Evolutionary conservation across 2,888 invertebrate genomes (phyloP).

Genomic region (Eudemis profundana): DNA sequence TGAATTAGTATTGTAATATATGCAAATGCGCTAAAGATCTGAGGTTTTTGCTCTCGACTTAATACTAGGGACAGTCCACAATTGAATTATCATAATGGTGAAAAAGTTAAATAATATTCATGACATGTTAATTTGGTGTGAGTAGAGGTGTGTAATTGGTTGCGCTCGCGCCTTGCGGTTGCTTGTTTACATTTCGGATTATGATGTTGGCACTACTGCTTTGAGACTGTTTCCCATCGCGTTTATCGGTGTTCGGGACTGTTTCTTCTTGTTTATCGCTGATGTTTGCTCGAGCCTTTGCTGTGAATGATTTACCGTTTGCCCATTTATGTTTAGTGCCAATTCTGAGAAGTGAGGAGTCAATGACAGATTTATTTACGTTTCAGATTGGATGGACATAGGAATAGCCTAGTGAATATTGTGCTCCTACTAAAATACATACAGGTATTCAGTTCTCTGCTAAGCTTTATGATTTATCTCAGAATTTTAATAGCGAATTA

Average conservation of each 20-base stretch:
- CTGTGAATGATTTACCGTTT: slow-evolving; percentile 38
- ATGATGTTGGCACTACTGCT: slow-evolving; percentile 46
- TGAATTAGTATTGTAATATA: slow-evolving; percentile 77
- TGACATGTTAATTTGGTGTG: slow-evolving; percentile 79
- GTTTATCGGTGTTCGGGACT: not conserved
- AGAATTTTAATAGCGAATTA: not conserved
- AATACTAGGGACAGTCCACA: slow-evolving; percentile 74
- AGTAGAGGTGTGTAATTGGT: slow-evolving; percentile 75
- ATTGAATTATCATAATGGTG: slow-evolving; percentile 72
- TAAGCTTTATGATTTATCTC: not conserved
- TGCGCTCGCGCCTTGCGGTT: slow-evolving; percentile 53
- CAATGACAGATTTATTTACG: slow-evolving; percentile 15
- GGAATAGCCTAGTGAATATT: not conserved
- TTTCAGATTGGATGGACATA: not conserved
- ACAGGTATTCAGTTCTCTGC: not conserved
- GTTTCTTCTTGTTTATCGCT: slow-evolving; percentile 46
- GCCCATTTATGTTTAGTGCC: slow-evolving; percentile 26
- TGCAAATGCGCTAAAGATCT: slow-evolving; percentile 76
- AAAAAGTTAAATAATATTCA: slow-evolving; percentile 82
- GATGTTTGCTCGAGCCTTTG: slow-evolving; percentile 11
- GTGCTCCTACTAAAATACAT: not conserved
- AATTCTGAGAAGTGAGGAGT: slow-evolving; percentile 31
- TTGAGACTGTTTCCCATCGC: slow-evolving; percentile 29
- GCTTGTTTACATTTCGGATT: slow-evolving; percentile 49
- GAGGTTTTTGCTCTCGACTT: slow-evolving; percentile 70